Conservation (phyloP, 2,797 vertebrate genomes). For the Alfaro cultratus region DNA sequence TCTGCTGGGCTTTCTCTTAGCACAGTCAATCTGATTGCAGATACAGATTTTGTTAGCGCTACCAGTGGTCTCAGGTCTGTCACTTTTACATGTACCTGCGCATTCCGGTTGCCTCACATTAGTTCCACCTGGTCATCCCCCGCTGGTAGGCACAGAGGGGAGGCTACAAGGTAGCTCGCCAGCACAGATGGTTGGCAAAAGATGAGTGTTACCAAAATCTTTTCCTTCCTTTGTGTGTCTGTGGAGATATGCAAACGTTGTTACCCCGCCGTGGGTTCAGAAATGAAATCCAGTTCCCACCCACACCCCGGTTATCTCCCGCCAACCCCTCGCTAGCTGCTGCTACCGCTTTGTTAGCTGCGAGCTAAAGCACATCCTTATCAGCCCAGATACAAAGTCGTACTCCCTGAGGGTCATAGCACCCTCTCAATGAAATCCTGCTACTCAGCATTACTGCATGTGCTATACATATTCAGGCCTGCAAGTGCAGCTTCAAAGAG, state of each 20-base stretch:
- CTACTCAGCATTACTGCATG: conserved; percentile 54
- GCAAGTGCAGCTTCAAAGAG: conserved; percentile 54
- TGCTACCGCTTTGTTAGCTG: conserved; percentile 43
- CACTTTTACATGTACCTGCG: too few species aligned
- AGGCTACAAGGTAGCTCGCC: too few species aligned
- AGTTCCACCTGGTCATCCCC: too few species aligned
- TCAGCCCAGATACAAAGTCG: conserved; percentile 46
- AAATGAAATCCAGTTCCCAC: conserved; percentile 19
- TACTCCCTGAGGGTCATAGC: conserved; percentile 49
- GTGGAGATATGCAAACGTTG: conserved; percentile 21
- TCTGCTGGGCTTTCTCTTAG: too few species aligned
- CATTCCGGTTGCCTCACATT: too few species aligned
- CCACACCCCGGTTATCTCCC: conserved; percentile 32
- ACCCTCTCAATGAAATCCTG: conserved; percentile 44
- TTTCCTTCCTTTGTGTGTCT: neutral
- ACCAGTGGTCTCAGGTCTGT: too few species aligned
- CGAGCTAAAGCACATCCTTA: conserved; percentile 50
- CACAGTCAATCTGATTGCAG: too few species aligned
- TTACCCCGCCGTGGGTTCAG: conserved; percentile 7
- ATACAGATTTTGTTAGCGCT: too few species aligned
- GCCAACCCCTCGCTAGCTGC: conserved; percentile 13
- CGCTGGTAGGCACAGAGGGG: too few species aligned
- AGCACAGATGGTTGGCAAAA: neutral
- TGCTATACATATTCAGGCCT: conserved; percentile 57
- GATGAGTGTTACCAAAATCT: neutral